Conservation (phyloP, 2,797 vertebrate genomes). For the Trachurus trachurus region DNA sequence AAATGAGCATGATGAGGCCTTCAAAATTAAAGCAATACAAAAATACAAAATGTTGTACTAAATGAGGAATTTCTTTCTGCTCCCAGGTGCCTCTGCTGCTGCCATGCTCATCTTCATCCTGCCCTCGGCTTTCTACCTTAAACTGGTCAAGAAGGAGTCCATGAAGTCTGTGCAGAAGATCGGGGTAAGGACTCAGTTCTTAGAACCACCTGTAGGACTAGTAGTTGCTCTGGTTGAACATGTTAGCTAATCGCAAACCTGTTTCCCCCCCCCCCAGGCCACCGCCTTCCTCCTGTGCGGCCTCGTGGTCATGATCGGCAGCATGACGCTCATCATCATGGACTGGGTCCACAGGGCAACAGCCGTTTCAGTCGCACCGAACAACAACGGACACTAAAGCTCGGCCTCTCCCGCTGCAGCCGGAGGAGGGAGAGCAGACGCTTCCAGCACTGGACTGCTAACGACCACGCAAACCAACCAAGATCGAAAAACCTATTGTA, state of each 20-base stretch:
- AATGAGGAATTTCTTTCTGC: background rate
- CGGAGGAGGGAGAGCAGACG: background rate
- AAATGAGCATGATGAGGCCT: background rate
- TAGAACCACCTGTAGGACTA: background rate
- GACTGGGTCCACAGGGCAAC: constrained; percentile 89
- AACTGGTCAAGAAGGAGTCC: constrained; percentile 96
- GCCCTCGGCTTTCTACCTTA: constrained; percentile 98
- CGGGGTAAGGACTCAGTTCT: constrained; percentile 86
- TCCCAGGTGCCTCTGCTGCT: constrained; percentile 92
- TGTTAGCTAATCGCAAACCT: constrained; percentile 12
- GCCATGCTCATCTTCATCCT: constrained; percentile 99
- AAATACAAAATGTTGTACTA: background rate
- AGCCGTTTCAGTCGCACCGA: background rate
- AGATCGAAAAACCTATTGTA: constrained; percentile 31
- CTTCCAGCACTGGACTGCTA: constrained; percentile 16
- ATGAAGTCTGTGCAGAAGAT: constrained; percentile 97
- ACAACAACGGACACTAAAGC: constrained; percentile 85
- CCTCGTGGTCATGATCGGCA: constrained; percentile 91
- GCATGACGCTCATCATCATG: constrained; percentile 92
- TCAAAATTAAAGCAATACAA: background rate
- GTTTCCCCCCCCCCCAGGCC: constrained; percentile 83
- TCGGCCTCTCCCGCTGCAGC: constrained; percentile 4
- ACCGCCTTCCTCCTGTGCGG: constrained; percentile 90
- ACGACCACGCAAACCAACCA: constrained; percentile 29
- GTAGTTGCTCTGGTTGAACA: background rate